Evolutionary conservation across 2,113 vertebrate genomes (phyloP).

Genomic region (Odontesthes bonariensis): DNA sequence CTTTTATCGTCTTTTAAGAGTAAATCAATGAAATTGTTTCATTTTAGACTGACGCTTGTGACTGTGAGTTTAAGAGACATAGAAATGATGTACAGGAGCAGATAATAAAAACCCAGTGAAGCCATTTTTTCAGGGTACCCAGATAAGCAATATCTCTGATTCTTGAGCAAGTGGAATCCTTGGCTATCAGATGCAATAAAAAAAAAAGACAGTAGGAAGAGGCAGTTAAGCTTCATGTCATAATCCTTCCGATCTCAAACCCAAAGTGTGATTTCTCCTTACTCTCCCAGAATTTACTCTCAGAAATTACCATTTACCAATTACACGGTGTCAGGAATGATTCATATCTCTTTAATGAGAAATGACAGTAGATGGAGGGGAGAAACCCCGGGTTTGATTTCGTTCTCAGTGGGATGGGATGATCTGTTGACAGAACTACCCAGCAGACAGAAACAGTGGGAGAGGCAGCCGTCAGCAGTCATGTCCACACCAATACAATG

Average conservation of each 20-base stretch:
- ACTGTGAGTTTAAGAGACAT: constrained; percentile 46
- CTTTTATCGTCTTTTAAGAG: not conserved
- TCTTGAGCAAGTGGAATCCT: constrained; percentile 56
- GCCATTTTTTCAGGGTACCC: constrained; percentile 61
- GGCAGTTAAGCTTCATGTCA: constrained; percentile 72
- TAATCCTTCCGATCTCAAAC: constrained; percentile 74
- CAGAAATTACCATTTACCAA: constrained; percentile 81
- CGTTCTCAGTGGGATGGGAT: constrained; percentile 69
- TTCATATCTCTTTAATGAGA: constrained; percentile 80
- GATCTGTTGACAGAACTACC: constrained; percentile 75
- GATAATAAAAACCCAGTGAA: constrained; percentile 62
- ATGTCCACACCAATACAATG: constrained; percentile 21
- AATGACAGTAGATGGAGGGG: constrained; percentile 77
- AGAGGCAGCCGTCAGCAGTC: constrained; percentile 52
- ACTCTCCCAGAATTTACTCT: constrained; percentile 70
- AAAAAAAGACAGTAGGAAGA: constrained; percentile 60
- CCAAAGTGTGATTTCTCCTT: constrained; percentile 64
- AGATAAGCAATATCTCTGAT: constrained; percentile 64
- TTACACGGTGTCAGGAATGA: constrained; percentile 80
- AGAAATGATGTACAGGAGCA: constrained; percentile 43
- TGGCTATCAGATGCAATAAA: constrained; percentile 62
- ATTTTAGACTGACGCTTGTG: constrained; percentile 3
- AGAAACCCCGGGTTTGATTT: constrained; percentile 65
- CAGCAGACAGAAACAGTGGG: constrained; percentile 40
- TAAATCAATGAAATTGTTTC: constrained; percentile 51